These are phyloP conservation scores for Zaprionus ghesquierei DNA, from an alignment of 1,140 invertebrate species.

Conservation along the genomic window DNA sequence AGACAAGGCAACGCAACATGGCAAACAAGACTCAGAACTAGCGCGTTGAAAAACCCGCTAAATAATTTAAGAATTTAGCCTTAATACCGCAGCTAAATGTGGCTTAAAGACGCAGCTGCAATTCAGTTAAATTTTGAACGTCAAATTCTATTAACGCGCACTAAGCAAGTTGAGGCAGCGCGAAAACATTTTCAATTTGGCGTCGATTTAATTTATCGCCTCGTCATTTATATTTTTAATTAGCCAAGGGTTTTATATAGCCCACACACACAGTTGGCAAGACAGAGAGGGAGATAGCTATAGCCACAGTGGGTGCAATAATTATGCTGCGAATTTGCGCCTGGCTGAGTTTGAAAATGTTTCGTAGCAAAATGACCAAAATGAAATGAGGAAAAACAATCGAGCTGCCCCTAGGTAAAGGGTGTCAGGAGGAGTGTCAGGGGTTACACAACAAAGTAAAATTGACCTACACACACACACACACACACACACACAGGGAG, in stretches of 20 bases:
- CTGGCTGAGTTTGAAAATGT: constrained; percentile 61
- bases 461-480: neutral
- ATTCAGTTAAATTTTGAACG: neutral
- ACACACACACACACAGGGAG: neutral
- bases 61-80: neutral
- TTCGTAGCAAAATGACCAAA: neutral
- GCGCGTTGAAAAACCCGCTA: no score
- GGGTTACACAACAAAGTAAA: constrained; percentile 52
- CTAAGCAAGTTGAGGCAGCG: neutral
- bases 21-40: no score
- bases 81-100: neutral
- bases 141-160: neutral
- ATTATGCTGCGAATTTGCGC: constrained; percentile 51
- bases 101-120: neutral
- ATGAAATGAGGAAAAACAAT: neutral
- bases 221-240: constrained; percentile 28
- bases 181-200: neutral
- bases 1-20: neutral
- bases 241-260: constrained; percentile 6
- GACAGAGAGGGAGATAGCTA: constrained; percentile 54
- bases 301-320: constrained; percentile 38
- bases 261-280: constrained; percentile 2
- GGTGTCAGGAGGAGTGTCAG: no score
- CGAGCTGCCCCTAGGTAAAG: no score
- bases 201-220: constrained; percentile 12